These are phyloP conservation scores for Cheirogaleus major DNA, from an alignment of 2,797 vertebrate species.

Conservation along the genomic window DNA sequence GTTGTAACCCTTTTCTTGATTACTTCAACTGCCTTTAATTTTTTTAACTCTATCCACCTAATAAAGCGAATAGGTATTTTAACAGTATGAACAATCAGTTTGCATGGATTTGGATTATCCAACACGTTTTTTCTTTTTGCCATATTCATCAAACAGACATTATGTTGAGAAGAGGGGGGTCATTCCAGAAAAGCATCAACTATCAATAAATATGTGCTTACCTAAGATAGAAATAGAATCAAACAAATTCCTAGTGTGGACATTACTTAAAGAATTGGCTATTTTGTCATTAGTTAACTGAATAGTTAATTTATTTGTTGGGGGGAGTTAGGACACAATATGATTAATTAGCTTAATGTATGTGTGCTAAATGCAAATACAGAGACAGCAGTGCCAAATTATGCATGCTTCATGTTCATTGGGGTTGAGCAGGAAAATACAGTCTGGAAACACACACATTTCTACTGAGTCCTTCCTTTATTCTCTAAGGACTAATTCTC, in stretches of 20 bases:
- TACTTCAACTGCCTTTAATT: constrained; percentile 69
- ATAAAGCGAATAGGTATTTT: constrained; percentile 70
- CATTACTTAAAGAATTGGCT: constrained; percentile 42
- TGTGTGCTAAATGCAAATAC: constrained; percentile 79
- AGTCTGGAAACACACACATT: constrained; percentile 74
- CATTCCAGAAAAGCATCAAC: constrained; percentile 59
- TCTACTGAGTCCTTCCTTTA: constrained; percentile 67
- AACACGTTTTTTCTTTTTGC: constrained; percentile 60
- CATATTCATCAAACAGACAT: constrained; percentile 68
- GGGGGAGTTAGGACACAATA: constrained; percentile 28
- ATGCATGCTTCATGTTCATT: constrained; percentile 70
- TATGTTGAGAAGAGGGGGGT: neutral
- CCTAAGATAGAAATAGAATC: constrained; percentile 35
- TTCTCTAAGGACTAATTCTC: constrained; percentile 70
- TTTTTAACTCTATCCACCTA: constrained; percentile 71
- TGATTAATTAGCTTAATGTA: constrained; percentile 79
- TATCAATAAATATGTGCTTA: constrained; percentile 51
- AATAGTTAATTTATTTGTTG: constrained; percentile 67
- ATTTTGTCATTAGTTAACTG: constrained; percentile 58
- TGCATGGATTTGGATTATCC: constrained; percentile 71
- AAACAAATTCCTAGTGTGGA: neutral
- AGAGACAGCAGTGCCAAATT: constrained; percentile 68
- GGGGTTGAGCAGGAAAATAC: constrained; percentile 67
- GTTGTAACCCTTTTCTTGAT: constrained; percentile 59
- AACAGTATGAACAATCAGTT: constrained; percentile 66